Percentiles rank a stretch among this genome's conserved stretches.
These are phyloP conservation scores for Ceyx margarethae DNA, from an alignment of 2,113 vertebrate species.

Conservation along the genomic window DNA sequence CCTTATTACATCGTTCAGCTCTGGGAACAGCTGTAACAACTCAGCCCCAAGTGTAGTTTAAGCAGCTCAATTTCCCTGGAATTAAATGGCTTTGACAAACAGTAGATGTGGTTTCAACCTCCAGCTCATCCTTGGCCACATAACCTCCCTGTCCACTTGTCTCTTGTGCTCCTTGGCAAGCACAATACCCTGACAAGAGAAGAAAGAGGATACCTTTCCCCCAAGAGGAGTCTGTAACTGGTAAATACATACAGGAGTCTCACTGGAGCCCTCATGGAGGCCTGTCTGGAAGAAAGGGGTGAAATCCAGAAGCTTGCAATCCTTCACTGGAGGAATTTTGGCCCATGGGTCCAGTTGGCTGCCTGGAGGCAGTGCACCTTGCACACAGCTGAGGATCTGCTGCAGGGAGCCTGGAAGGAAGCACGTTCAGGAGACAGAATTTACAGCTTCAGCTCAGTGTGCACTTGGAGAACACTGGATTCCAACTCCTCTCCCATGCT, in stretches of 20 bases:
- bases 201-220: background rate
- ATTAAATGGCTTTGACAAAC: background rate
- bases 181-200: background rate
- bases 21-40: background rate
- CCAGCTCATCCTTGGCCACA: background rate
- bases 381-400: slow-evolving; percentile 2
- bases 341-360: background rate
- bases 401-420: background rate
- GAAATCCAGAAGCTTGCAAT: background rate
- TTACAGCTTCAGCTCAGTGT: background rate
- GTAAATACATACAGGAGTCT: background rate
- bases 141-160: background rate
- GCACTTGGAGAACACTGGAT: background rate
- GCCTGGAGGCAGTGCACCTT: background rate
- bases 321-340: background rate
- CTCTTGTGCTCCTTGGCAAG: background rate
- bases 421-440: background rate
- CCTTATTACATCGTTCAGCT: background rate
- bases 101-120: background rate
- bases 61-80: background rate
- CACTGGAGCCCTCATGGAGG: background rate
- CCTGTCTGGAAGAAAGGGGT: background rate
- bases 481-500: background rate
- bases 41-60: background rate
- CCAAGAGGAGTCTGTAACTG: background rate